Conservation (phyloP, 2,113 vertebrate species). For the Catharus bicknelli region DNA sequence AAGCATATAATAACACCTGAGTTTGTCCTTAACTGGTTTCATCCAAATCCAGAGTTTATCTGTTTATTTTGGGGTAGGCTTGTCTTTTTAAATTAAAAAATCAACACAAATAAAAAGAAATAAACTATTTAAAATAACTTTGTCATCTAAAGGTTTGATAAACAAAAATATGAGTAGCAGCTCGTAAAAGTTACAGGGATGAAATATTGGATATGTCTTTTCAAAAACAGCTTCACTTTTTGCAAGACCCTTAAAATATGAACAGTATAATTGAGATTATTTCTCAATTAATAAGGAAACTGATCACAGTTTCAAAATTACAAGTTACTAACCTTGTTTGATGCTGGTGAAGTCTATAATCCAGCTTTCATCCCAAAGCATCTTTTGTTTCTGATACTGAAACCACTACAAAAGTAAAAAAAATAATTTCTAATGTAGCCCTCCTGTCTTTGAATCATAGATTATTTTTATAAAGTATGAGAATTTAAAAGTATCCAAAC, state of each 20-base stretch:
- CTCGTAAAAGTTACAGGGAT: neutral
- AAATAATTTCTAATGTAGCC: neutral
- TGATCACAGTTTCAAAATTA: neutral
- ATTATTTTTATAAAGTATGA: neutral
- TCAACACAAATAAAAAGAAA: neutral
- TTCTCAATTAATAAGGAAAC: neutral
- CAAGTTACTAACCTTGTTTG: constrained; percentile 77
- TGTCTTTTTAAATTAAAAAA: neutral
- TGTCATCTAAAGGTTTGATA: neutral
- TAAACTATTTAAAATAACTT: neutral
- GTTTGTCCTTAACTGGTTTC: neutral
- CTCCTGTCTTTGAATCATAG: neutral
- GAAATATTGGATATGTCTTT: neutral
- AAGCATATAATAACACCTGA: neutral
- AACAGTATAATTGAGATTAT: neutral
- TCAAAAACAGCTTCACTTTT: neutral
- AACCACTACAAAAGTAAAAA: constrained; percentile 74
- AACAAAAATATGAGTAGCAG: neutral
- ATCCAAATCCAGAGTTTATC: neutral
- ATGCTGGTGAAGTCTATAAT: constrained; percentile 82
- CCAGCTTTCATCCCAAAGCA: constrained; percentile 88
- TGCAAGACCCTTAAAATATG: neutral
- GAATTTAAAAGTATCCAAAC: neutral
- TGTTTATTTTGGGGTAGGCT: neutral
- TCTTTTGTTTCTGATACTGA: constrained; percentile 85